Conservation (phyloP, 2,113 vertebrate genomes). For the Panthera leo region DNA sequence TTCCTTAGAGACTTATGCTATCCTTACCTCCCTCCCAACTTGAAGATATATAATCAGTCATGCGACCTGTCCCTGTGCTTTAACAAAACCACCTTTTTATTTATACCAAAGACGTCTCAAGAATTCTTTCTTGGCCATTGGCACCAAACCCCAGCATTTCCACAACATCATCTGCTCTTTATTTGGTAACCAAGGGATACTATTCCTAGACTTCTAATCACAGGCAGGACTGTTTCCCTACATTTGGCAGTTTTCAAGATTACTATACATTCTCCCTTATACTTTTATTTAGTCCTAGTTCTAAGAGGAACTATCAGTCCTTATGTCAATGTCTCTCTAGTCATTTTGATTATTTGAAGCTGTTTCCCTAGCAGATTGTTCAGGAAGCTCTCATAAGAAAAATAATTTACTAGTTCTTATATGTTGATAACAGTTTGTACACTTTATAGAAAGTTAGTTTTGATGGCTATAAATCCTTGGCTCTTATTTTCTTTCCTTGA, state of each 20-base stretch:
- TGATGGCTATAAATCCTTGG: neutral
- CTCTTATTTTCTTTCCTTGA: neutral
- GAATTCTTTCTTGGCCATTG: too few relatives aligned
- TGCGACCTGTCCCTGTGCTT: too few relatives aligned
- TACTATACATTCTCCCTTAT: neutral
- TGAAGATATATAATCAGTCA: too few relatives aligned
- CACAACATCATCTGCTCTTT: neutral
- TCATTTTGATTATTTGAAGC: neutral
- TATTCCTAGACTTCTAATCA: neutral
- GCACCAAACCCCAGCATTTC: too few relatives aligned
- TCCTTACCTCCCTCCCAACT: too few relatives aligned
- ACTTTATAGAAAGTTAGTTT: conserved; percentile 1
- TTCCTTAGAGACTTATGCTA: too few relatives aligned
- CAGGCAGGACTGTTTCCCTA: neutral
- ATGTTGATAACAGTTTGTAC: neutral
- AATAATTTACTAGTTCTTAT: neutral
- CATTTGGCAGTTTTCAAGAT: neutral
- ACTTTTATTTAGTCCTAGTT: neutral
- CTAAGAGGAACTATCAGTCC: neutral
- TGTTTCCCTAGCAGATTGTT: neutral
- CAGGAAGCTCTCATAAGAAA: neutral
- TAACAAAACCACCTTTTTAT: too few relatives aligned
- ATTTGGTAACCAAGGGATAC: neutral
- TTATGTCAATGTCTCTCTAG: neutral
- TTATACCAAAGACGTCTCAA: too few relatives aligned